Conservation (phyloP, 1,140 invertebrate species). For the Cherax quadricarinatus region DNA sequence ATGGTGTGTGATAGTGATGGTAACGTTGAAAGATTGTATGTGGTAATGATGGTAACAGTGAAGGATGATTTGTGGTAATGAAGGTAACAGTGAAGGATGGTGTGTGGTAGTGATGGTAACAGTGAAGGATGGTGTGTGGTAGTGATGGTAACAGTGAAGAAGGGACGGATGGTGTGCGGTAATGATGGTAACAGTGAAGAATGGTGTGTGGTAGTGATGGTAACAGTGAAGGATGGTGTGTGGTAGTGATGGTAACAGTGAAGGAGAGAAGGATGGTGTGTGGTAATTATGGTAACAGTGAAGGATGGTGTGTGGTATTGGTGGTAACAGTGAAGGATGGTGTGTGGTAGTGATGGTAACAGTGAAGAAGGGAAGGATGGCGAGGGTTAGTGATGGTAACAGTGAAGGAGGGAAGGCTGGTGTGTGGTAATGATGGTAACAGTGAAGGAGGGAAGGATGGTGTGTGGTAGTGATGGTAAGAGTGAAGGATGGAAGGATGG, state of each 20-base stretch:
- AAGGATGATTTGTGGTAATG: neutral
- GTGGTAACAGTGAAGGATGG: neutral
- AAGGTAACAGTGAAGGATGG: neutral
- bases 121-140: neutral
- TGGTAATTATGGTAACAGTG: neutral
- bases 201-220: neutral
- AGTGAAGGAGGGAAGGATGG: neutral
- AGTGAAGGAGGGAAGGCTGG: neutral
- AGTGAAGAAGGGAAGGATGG: neutral
- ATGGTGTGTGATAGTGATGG: too few species aligned
- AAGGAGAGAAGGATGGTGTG: neutral
- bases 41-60: too few species aligned
- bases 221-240: neutral
- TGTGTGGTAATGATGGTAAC: neutral
- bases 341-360: too few species aligned
- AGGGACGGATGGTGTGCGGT: neutral
- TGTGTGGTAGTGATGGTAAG: too few species aligned
- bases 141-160: neutral
- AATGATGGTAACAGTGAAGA: conserved; percentile 7
- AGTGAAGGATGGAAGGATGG: neutral
- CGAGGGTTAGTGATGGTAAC: neutral
- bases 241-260: neutral
- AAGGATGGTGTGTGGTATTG: neutral
- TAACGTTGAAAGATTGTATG: neutral
- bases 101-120: neutral